phyloP scores from a whole-genome alignment of 2,888 invertebrate genomes.

The Leucophora obtusa region DNA sequence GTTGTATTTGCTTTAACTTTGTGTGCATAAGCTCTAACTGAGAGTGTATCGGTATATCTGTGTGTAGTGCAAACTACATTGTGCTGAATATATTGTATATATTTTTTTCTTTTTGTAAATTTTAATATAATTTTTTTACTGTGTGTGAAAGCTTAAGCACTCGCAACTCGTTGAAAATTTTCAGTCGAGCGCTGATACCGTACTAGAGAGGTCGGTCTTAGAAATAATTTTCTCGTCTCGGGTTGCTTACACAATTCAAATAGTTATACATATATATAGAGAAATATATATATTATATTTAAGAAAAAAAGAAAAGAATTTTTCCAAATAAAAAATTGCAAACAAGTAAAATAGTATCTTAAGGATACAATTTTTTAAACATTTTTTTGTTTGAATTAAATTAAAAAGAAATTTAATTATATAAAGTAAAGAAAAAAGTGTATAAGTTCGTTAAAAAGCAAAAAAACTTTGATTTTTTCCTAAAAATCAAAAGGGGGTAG shows the following conservation, averaged over 20 bases:
- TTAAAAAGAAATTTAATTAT: constrained; percentile 59
- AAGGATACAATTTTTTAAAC: constrained; percentile 47
- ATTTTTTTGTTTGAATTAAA: constrained; percentile 51
- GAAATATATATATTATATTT: constrained; percentile 33
- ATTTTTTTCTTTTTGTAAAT: constrained; percentile 21
- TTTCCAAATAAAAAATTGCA: constrained; percentile 48
- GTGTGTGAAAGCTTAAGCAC: constrained; percentile 75
- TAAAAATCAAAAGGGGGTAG: constrained; percentile 61
- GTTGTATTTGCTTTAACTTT: constrained; percentile 13
- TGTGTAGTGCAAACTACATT: background rate
- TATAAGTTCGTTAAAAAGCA: constrained; percentile 47
- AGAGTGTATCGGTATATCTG: constrained; percentile 19
- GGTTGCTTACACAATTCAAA: constrained; percentile 62
- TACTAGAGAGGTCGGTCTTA: constrained; percentile 77
- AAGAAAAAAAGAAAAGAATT: constrained; percentile 30
- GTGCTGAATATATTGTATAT: constrained; percentile 1
- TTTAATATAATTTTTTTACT: constrained; percentile 48
- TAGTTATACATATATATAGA: constrained; percentile 44
- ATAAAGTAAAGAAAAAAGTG: constrained; percentile 32
- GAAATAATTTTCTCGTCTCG: constrained; percentile 65
- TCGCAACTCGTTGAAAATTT: constrained; percentile 74
- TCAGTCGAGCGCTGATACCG: constrained; percentile 79
- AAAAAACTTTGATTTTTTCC: constrained; percentile 48
- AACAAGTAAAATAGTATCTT: constrained; percentile 43
- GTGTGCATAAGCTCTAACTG: background rate